Conservation (phyloP, 2,888 invertebrate genomes). For the Agrypnus murinus region DNA sequence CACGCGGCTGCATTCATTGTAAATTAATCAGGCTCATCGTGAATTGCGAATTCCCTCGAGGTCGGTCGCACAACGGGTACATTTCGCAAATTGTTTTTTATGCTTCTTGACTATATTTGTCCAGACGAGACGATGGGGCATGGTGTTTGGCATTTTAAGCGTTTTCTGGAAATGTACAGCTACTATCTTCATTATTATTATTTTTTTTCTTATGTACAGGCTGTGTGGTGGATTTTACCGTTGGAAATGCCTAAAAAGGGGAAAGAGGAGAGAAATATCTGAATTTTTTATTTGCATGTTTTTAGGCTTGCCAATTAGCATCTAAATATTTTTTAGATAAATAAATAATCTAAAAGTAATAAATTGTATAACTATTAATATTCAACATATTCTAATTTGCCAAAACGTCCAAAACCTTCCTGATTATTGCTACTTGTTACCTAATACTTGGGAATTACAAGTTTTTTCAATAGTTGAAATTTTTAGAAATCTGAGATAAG, state of each 20-base stretch:
- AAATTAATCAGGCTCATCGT: slow-evolving; percentile 26
- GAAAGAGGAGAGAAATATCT: not conserved
- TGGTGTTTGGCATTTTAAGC: slow-evolving; percentile 23
- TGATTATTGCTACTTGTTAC: too few relatives aligned
- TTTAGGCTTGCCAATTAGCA: slow-evolving; percentile 15
- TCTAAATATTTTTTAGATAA: not conserved
- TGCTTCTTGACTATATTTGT: slow-evolving; percentile 27
- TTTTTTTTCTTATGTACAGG: too few relatives aligned
- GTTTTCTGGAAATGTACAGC: slow-evolving; percentile 23
- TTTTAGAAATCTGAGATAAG: too few relatives aligned
- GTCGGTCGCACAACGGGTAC: slow-evolving; percentile 5
- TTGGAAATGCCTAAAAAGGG: slow-evolving; percentile 19
- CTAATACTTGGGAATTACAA: too few relatives aligned
- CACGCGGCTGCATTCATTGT: slow-evolving; percentile 9
- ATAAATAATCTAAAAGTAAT: too few relatives aligned
- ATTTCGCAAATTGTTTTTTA: slow-evolving; percentile 30
- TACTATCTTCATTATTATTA: too few relatives aligned
- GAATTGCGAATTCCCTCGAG: slow-evolving; percentile 8
- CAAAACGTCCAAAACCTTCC: too few relatives aligned
- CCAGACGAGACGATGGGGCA: slow-evolving; percentile 19
- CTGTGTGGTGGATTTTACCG: slow-evolving; percentile 19
- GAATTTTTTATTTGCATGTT: not conserved
- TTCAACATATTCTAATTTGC: too few relatives aligned
- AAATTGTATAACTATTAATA: too few relatives aligned
- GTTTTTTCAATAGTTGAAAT: too few relatives aligned